These are phyloP conservation scores for Ceratotherium simum DNA, from an alignment of 2,113 vertebrate species.

Conservation along the genomic window DNA sequence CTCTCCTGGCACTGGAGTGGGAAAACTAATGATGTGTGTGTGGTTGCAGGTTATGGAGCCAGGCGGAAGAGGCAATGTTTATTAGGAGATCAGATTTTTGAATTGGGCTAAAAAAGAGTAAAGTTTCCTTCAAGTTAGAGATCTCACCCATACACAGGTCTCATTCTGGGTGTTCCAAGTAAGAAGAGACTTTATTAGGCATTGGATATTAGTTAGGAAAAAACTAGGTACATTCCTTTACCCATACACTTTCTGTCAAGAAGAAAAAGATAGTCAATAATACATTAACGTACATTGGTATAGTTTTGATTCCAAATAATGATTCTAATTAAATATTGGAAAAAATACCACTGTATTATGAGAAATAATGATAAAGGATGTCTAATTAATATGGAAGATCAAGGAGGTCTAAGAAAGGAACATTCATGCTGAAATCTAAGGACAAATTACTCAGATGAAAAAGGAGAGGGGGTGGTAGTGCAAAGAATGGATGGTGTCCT, in stretches of 20 bases:
- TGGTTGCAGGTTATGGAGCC: neutral
- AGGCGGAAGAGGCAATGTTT: neutral
- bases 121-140: neutral
- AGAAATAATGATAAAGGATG: neutral
- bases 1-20: neutral
- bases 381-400: neutral
- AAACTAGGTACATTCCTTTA: neutral
- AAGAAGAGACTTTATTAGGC: neutral
- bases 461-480: accelerated
- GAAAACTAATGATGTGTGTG: neutral
- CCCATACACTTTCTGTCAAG: neutral
- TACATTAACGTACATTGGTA: neutral
- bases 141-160: neutral
- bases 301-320: neutral
- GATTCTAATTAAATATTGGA: neutral
- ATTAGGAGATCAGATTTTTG: neutral
- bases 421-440: neutral
- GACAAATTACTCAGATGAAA: neutral
- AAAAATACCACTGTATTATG: neutral
- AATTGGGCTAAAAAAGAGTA: neutral
- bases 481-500: neutral
- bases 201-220: neutral
- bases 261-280: neutral
- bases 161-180: neutral
- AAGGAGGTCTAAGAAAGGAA: neutral